phyloP scores from a whole-genome alignment of 2,888 invertebrate species.

The Melinopterus prodromus region DNA sequence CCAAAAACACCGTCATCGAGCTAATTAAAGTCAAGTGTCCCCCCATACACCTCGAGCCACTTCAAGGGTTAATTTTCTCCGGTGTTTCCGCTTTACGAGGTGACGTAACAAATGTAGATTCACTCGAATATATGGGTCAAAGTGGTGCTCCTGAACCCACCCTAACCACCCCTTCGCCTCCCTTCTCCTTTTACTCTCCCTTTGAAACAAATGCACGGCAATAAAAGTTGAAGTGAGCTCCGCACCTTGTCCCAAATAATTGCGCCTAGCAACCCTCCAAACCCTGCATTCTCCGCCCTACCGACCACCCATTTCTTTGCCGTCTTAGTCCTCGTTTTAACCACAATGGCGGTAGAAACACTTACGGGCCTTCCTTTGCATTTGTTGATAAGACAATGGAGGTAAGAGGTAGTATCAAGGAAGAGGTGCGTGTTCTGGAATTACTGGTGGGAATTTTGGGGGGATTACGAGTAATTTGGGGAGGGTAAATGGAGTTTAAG shows the following conservation, averaged over 20 bases:
- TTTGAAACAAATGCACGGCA: background rate
- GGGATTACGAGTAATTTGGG: background rate
- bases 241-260: background rate
- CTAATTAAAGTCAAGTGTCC: background rate
- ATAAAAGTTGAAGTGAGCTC: slow-evolving; percentile 4
- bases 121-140: background rate
- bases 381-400: background rate
- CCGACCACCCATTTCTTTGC: background rate
- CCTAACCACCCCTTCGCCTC: background rate
- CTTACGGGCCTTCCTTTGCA: background rate
- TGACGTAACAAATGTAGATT: slow-evolving; percentile 4
- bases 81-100: background rate
- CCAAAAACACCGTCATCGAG: background rate
- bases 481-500: background rate
- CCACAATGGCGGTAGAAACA: background rate
- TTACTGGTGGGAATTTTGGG: background rate
- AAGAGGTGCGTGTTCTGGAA: background rate
- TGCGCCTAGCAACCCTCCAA: background rate
- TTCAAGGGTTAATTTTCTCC: background rate
- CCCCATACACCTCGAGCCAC: background rate
- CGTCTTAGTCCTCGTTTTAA: background rate
- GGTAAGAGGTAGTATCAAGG: background rate
- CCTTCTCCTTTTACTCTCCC: background rate
- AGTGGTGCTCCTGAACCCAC: background rate
- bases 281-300: background rate